These are phyloP conservation scores for Orthonevra nobilis DNA, from an alignment of 2,888 invertebrate species.

Conservation along the genomic window DNA sequence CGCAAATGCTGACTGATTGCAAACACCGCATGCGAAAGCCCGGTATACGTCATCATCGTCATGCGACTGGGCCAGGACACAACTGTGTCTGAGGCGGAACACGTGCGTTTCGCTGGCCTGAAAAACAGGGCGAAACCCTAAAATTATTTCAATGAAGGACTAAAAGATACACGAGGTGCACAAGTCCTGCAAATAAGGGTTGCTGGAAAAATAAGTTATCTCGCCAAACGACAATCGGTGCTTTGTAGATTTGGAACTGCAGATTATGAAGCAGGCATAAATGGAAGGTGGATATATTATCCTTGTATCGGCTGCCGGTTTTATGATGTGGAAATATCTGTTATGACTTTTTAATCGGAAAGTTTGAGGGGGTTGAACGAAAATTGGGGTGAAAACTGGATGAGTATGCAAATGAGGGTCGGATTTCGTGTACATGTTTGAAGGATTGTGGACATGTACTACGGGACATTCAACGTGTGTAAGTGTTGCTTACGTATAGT, in stretches of 20 bases:
- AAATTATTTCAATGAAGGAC: slow-evolving; percentile 46
- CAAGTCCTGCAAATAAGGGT: no score
- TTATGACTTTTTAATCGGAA: slow-evolving; percentile 68
- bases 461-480: no score
- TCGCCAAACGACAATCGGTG: slow-evolving; percentile 26
- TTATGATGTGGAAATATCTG: slow-evolving; percentile 68
- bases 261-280: slow-evolving; percentile 35
- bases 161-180: no score
- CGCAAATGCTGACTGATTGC: slow-evolving; percentile 45
- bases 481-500: no score
- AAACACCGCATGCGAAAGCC: slow-evolving; percentile 8
- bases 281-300: slow-evolving; percentile 35
- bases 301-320: slow-evolving; percentile 55
- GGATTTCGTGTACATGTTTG: slow-evolving; percentile 14
- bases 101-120: slow-evolving; percentile 38
- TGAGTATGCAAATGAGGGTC: slow-evolving; percentile 38
- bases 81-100: slow-evolving; percentile 46
- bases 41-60: slow-evolving; percentile 4
- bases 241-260: slow-evolving; percentile 34
- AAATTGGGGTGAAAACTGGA: slow-evolving; percentile 28
- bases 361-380: slow-evolving; percentile 1
- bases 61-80: slow-evolving; percentile 38
- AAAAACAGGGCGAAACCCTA: slow-evolving; percentile 15
- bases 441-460: not conserved
- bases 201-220: slow-evolving; percentile 44